A percentile compares a stretch with the other conserved stretches of the same genome.
Evolutionary conservation across 2,888 invertebrate species (phyloP).

Genomic region (Chrysodeixis includens): DNA sequence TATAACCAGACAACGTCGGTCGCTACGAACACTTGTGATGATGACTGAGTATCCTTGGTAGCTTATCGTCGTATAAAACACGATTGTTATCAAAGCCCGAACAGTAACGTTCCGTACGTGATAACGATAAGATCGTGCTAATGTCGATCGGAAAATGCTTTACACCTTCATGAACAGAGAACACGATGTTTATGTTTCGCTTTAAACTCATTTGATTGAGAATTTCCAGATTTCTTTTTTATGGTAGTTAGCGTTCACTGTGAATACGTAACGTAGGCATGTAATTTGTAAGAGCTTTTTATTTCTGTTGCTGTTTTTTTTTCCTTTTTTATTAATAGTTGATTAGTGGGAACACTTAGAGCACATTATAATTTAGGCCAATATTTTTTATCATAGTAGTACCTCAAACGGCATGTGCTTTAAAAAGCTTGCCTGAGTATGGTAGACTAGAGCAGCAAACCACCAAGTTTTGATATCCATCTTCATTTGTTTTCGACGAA

Average conservation of each 20-base stretch:
- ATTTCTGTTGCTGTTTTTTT: neutral
- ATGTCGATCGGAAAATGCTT: constrained; percentile 14
- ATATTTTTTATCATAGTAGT: no score
- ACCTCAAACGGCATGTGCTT: no score
- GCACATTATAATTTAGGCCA: no score
- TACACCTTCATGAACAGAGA: constrained; percentile 18
- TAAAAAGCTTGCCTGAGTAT: neutral
- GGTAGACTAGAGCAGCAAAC: neutral
- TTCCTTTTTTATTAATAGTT: neutral
- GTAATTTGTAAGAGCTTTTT: neutral
- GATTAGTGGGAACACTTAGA: no score
- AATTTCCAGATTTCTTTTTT: neutral
- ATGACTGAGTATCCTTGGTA: constrained; percentile 42
- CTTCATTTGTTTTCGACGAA: neutral
- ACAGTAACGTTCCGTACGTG: constrained; percentile 9
- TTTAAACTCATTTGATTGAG: neutral
- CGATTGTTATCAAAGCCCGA: constrained; percentile 20
- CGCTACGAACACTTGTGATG: constrained; percentile 18
- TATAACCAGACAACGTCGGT: constrained; percentile 31
- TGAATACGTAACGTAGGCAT: neutral
- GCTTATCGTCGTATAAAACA: constrained; percentile 22
- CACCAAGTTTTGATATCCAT: neutral
- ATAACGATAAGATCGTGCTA: constrained; percentile 16
- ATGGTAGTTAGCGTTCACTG: neutral
- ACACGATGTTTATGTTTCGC: constrained; percentile 4